Conservation (phyloP, 2,797 vertebrate species). For the Microchirus variegatus region DNA sequence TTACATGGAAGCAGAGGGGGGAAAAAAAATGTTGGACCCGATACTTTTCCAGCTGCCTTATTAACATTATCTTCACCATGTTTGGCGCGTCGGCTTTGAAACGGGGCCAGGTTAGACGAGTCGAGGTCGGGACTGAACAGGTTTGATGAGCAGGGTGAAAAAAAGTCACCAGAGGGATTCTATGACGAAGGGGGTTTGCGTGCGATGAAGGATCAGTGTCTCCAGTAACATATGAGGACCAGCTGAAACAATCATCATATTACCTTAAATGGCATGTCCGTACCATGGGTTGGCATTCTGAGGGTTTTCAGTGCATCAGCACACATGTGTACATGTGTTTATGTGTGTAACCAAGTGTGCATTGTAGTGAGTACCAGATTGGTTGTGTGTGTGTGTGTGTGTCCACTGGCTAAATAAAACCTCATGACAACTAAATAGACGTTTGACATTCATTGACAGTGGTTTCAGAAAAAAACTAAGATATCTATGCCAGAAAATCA, state of each 20-base stretch:
- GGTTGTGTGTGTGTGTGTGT: constrained; percentile 34
- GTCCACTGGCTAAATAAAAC: constrained; percentile 42
- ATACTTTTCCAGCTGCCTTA: constrained; percentile 6
- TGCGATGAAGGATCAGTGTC: constrained; percentile 49
- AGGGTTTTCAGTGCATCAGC: constrained; percentile 18
- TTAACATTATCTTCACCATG: constrained; percentile 32
- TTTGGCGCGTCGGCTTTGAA: constrained; percentile 12
- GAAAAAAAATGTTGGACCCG: constrained; percentile 20
- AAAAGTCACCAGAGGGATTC: constrained; percentile 35
- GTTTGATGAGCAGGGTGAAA: constrained; percentile 24
- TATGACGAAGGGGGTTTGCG: constrained; percentile 47
- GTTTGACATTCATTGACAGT: constrained; percentile 15
- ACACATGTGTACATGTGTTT: constrained; percentile 6
- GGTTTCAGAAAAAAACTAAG: constrained; percentile 6
- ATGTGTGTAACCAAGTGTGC: constrained; percentile 16
- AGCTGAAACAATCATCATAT: constrained; percentile 63
- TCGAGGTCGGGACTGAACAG: constrained; percentile 9
- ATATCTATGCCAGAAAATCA: constrained; percentile 9
- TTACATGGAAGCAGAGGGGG: constrained; percentile 6
- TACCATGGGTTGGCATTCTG: constrained; percentile 32
- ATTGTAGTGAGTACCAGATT: constrained; percentile 31
- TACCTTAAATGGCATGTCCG: constrained; percentile 44
- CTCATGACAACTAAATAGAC: constrained; percentile 46
- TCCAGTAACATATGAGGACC: constrained; percentile 61
- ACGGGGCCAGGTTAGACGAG: constrained; percentile 11